These are phyloP conservation scores for Volucella inanis DNA, from an alignment of 2,888 invertebrate genomes.

Conservation along the genomic window DNA sequence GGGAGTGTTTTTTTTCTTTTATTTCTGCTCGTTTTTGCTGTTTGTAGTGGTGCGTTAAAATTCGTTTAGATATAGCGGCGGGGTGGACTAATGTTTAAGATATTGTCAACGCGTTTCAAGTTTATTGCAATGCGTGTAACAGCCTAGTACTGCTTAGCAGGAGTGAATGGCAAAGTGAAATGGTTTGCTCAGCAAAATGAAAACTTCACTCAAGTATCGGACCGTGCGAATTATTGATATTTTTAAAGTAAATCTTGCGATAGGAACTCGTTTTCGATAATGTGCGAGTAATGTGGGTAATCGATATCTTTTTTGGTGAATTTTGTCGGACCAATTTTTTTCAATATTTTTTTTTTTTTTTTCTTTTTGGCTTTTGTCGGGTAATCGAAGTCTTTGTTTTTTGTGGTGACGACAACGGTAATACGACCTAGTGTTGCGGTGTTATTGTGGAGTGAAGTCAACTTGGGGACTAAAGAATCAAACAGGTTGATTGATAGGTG, in stretches of 20 bases:
- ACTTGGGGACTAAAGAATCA: conserved; percentile 11
- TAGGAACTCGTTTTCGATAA: conserved; percentile 52
- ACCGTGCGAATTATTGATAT: conserved; percentile 57
- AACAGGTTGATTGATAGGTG: conserved; percentile 58
- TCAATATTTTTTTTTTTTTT: neutral
- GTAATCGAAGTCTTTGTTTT: conserved; percentile 16
- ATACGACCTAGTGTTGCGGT: neutral
- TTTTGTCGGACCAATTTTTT: neutral
- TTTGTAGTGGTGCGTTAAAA: neutral
- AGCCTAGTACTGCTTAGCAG: conserved; percentile 46
- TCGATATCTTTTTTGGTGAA: conserved; percentile 28
- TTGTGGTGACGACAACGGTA: neutral
- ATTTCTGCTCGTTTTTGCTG: neutral
- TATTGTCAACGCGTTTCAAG: conserved; percentile 58
- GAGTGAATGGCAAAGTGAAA: conserved; percentile 44
- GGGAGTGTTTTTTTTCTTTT: neutral
- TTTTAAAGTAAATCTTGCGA: conserved; percentile 49
- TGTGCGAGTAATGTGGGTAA: conserved; percentile 59
- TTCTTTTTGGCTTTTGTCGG: neutral
- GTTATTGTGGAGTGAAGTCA: neutral
- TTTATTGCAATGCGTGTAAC: conserved; percentile 63
- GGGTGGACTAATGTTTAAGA: conserved; percentile 34
- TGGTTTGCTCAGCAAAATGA: conserved; percentile 43
- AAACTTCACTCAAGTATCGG: conserved; percentile 51
- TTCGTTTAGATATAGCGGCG: neutral